Conservation (phyloP, 2,888 invertebrate species). For the Caenorhabditis angaria region DNA sequence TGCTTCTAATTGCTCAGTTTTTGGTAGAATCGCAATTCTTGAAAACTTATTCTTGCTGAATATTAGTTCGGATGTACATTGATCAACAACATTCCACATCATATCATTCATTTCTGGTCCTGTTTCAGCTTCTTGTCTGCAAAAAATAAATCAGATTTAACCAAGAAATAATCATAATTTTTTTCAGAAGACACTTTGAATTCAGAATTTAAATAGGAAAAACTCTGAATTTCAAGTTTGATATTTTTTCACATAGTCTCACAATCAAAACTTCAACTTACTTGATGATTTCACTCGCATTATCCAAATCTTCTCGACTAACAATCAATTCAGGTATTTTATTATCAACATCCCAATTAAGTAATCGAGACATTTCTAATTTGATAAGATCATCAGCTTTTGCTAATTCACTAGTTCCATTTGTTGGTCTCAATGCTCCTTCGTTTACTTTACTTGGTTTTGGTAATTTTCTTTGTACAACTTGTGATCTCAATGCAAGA, state of each 20-base stretch:
- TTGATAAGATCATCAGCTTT: constrained; percentile 70
- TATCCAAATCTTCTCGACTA: constrained; percentile 56
- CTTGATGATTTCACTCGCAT: constrained; percentile 50
- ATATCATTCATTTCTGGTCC: constrained; percentile 52
- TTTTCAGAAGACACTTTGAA: too few relatives aligned
- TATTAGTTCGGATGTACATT: constrained; percentile 64
- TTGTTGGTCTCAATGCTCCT: constrained; percentile 52
- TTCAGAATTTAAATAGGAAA: neutral
- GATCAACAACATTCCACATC: constrained; percentile 66
- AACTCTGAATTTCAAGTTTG: too few relatives aligned
- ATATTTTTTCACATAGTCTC: too few relatives aligned
- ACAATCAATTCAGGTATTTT: constrained; percentile 54
- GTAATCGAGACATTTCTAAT: constrained; percentile 75
- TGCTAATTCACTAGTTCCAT: constrained; percentile 47
- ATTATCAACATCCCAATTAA: constrained; percentile 65
- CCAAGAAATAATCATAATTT: too few relatives aligned
- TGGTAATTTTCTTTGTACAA: constrained; percentile 65
- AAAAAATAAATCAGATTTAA: constrained; percentile 5
- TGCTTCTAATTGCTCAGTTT: constrained; percentile 67
- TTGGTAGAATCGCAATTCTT: constrained; percentile 57
- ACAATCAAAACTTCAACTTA: constrained; percentile 3
- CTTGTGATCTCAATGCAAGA: constrained; percentile 61
- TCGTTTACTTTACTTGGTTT: constrained; percentile 65
- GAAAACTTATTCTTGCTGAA: constrained; percentile 59
- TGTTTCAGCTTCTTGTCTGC: constrained; percentile 36